Evolutionary conservation across 2,888 invertebrate species (phyloP).

Genomic region (Hyppa rectilinea): DNA sequence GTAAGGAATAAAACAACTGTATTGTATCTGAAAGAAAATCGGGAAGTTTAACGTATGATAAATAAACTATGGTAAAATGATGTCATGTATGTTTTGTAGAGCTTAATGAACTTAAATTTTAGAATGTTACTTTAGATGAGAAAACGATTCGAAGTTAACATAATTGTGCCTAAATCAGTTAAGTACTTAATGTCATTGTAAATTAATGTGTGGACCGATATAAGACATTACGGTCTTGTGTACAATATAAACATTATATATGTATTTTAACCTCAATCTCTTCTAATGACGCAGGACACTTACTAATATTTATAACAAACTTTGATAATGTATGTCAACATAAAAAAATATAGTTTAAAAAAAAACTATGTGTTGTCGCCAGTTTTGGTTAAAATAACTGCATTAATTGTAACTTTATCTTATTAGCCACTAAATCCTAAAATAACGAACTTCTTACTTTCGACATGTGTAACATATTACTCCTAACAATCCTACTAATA

Average conservation of each 20-base stretch:
- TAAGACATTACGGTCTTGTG: constrained; percentile 47
- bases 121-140: constrained; percentile 65
- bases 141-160: constrained; percentile 66
- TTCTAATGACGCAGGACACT: constrained; percentile 43
- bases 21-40: constrained; percentile 58
- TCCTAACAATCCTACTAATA: constrained; percentile 22
- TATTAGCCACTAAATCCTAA: constrained; percentile 23
- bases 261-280: constrained; percentile 46
- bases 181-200: constrained; percentile 68
- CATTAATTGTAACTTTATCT: constrained; percentile 25
- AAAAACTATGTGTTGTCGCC: constrained; percentile 24
- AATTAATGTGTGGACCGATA: constrained; percentile 52
- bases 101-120: constrained; percentile 68
- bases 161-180: constrained; percentile 72
- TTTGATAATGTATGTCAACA: constrained; percentile 45
- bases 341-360: constrained; percentile 20
- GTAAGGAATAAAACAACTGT: constrained; percentile 63
- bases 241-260: constrained; percentile 55
- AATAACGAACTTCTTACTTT: constrained; percentile 32
- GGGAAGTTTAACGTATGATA: constrained; percentile 51
- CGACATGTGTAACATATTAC: constrained; percentile 48
- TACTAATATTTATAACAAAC: constrained; percentile 23
- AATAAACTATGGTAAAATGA: constrained; percentile 54
- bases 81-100: constrained; percentile 68
- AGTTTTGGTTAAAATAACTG: constrained; percentile 35